Conservation (phyloP, 2,113 vertebrate species). For the Gallinago jamesoni region DNA sequence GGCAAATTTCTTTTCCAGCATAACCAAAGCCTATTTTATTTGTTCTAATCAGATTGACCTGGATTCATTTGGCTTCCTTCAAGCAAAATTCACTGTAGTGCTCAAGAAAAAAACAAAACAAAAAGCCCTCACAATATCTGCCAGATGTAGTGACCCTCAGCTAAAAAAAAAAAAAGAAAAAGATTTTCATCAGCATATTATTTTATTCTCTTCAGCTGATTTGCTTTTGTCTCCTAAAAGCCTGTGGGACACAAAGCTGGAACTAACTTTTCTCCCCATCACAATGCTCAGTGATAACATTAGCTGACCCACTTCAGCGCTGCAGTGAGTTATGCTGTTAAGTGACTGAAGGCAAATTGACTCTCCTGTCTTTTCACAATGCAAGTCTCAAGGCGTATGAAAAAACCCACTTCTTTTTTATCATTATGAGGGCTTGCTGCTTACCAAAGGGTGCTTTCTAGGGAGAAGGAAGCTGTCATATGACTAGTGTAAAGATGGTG, state of each 20-base stretch:
- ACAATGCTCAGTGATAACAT: not conserved
- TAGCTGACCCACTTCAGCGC: not conserved
- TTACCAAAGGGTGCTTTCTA: not conserved
- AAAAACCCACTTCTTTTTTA: not conserved
- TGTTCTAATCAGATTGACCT: constrained; percentile 54
- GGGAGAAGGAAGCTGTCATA: not conserved
- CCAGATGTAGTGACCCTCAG: constrained; percentile 22
- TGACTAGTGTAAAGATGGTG: not conserved
- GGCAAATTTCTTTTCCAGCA: constrained; percentile 15
- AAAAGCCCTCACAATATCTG: not conserved
- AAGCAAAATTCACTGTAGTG: constrained; percentile 35
- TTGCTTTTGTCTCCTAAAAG: constrained; percentile 49
- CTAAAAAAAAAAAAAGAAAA: not conserved
- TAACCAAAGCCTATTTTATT: constrained; percentile 1
- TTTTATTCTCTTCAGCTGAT: constrained; percentile 28
- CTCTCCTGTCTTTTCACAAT: not conserved
- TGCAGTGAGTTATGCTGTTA: constrained; percentile 2
- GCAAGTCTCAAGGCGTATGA: not conserved
- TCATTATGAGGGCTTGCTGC: not conserved
- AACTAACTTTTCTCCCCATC: constrained; percentile 2
- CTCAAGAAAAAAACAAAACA: not conserved
- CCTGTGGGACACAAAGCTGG: constrained; percentile 19
- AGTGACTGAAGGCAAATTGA: constrained; percentile 32
- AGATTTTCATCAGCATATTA: not conserved
- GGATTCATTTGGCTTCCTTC: constrained; percentile 36